Percentiles rank a stretch among this genome's conserved stretches.
Evolutionary conservation across 2,888 invertebrate genomes (phyloP).

Genomic region (Chrysolina haemoptera): DNA sequence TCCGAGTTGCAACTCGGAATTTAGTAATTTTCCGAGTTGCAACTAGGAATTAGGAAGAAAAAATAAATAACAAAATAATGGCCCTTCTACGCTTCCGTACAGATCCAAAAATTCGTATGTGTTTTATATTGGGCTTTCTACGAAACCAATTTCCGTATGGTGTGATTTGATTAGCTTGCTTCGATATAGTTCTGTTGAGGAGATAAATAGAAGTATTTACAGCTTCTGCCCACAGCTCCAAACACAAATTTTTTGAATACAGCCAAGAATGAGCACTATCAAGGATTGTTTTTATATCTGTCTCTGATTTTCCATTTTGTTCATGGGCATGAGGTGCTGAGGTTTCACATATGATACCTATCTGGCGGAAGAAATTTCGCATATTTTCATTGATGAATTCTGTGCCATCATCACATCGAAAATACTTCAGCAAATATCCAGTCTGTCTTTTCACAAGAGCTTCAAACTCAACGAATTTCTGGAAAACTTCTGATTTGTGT

Average conservation of each 20-base stretch:
- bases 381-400: neutral
- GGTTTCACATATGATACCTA: neutral
- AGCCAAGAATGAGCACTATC: neutral
- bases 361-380: neutral
- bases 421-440: neutral
- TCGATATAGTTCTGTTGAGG: neutral
- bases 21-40: no score
- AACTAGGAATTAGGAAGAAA: no score
- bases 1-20: no score
- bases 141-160: constrained; percentile 6
- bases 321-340: neutral
- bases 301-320: neutral
- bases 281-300: neutral
- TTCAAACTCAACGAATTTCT: constrained; percentile 1
- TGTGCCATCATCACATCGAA: neutral
- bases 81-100: no score
- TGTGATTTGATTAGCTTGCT: neutral
- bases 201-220: neutral
- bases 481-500: neutral
- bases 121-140: constrained; percentile 26
- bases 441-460: neutral
- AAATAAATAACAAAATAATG: no score
- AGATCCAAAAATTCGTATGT: constrained; percentile 22
- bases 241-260: neutral
- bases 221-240: neutral